Conservation (phyloP, 2,888 invertebrate genomes). For the Pammene fasciana region DNA sequence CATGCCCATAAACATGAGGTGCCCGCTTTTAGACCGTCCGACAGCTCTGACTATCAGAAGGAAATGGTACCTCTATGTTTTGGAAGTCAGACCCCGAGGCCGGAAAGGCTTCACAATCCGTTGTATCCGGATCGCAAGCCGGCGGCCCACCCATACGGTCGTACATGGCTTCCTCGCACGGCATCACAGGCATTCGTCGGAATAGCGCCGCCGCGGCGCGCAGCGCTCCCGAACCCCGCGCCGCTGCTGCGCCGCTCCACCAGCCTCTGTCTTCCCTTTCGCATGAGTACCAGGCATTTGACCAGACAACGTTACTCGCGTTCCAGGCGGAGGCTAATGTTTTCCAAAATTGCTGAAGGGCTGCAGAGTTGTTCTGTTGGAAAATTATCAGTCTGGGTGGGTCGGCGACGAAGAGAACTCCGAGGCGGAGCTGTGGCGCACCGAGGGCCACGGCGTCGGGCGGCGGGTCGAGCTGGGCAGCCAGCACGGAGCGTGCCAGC, state of each 20-base stretch:
- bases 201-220: conserved; percentile 85
- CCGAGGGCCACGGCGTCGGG: conserved; percentile 78
- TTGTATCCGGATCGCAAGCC: conserved; percentile 66
- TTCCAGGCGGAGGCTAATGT: conserved; percentile 80
- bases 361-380: conserved; percentile 77
- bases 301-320: conserved; percentile 73
- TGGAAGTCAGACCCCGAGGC: conserved; percentile 54
- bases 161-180: conserved; percentile 87
- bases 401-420: conserved; percentile 74
- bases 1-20: too few relatives aligned
- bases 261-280: conserved; percentile 65
- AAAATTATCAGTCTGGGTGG: conserved; percentile 71
- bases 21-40: too few relatives aligned
- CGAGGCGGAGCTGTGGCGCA: conserved; percentile 78
- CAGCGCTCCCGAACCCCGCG: conserved; percentile 67
- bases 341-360: conserved; percentile 82
- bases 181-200: conserved; percentile 85
- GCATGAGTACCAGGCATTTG: conserved; percentile 78
- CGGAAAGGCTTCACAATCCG: conserved; percentile 70
- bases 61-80: conserved; percentile 61
- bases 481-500: conserved; percentile 74
- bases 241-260: conserved; percentile 79
- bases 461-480: conserved; percentile 68
- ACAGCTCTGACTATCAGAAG: too few relatives aligned
- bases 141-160: conserved; percentile 86